Evolutionary conservation across 2,797 vertebrate genomes (phyloP).

Genomic region (Ibycter americanus): DNA sequence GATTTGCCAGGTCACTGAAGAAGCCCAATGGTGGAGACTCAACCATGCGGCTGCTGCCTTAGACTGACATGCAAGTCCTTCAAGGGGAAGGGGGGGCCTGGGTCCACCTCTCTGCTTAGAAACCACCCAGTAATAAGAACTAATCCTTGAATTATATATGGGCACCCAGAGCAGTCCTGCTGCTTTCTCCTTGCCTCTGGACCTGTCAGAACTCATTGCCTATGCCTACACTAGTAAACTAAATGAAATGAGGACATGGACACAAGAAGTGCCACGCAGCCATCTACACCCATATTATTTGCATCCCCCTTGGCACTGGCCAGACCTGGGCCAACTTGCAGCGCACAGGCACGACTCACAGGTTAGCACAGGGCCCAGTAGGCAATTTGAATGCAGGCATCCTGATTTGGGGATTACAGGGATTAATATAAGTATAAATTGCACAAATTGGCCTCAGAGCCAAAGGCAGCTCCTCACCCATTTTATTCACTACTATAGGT

Average conservation of each 20-base stretch:
- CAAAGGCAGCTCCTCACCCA: background rate
- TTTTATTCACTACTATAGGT: background rate
- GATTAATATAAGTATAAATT: background rate
- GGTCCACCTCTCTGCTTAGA: background rate
- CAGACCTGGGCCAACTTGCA: background rate
- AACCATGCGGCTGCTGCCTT: background rate
- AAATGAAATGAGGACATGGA: background rate
- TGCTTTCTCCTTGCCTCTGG: background rate
- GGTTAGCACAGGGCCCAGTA: background rate
- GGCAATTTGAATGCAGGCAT: background rate
- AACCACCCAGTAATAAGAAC: background rate
- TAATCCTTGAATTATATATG: background rate
- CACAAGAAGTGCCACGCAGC: background rate
- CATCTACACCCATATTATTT: background rate
- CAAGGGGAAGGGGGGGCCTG: background rate
- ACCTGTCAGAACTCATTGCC: background rate
- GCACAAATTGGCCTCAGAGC: background rate
- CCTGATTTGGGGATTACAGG: background rate
- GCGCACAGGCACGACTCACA: rapidly evolving
- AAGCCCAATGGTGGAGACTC: background rate
- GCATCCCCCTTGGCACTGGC: background rate
- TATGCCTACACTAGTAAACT: background rate
- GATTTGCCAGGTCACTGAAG: background rate
- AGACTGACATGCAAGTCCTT: background rate
- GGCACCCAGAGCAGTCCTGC: background rate